A percentile compares a stretch with the other conserved stretches of the same genome.
These are phyloP conservation scores for Ruditapes philippinarum DNA, from an alignment of 1,140 invertebrate species.

Conservation along the genomic window DNA sequence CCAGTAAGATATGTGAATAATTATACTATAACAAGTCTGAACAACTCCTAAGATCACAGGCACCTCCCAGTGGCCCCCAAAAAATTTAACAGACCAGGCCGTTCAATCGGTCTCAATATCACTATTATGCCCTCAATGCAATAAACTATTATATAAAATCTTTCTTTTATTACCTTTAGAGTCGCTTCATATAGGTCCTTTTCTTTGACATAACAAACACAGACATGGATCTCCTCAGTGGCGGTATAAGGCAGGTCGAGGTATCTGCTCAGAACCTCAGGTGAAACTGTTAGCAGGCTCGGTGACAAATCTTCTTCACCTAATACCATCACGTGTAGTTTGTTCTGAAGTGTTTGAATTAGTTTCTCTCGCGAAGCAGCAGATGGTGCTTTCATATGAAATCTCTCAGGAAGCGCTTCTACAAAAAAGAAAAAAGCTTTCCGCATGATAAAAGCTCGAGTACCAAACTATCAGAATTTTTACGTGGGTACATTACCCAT, in stretches of 20 bases:
- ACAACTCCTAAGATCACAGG: too few relatives aligned
- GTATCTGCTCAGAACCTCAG: background rate
- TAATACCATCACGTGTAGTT: background rate
- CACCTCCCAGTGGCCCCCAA: too few relatives aligned
- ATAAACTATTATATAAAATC: too few relatives aligned
- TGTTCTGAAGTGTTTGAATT: background rate
- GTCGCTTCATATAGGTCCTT: background rate
- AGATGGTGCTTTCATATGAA: background rate
- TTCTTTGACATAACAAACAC: background rate
- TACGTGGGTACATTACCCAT: too few relatives aligned
- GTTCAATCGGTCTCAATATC: too few relatives aligned
- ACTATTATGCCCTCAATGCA: too few relatives aligned
- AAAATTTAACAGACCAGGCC: too few relatives aligned
- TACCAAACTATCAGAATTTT: too few relatives aligned
- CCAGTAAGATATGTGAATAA: too few relatives aligned
- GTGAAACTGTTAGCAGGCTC: background rate
- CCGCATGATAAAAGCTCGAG: too few relatives aligned
- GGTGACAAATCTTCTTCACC: background rate
- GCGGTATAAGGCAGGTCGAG: background rate
- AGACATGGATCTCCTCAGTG: background rate
- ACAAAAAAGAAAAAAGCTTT: too few relatives aligned
- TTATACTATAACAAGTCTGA: too few relatives aligned
- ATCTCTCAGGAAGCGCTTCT: background rate
- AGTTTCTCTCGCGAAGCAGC: background rate
- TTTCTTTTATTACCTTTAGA: background rate